Base-by-base conservation (phyloP, 2,797 vertebrate genomes). In the Poeciliopsis turneri region DNA sequence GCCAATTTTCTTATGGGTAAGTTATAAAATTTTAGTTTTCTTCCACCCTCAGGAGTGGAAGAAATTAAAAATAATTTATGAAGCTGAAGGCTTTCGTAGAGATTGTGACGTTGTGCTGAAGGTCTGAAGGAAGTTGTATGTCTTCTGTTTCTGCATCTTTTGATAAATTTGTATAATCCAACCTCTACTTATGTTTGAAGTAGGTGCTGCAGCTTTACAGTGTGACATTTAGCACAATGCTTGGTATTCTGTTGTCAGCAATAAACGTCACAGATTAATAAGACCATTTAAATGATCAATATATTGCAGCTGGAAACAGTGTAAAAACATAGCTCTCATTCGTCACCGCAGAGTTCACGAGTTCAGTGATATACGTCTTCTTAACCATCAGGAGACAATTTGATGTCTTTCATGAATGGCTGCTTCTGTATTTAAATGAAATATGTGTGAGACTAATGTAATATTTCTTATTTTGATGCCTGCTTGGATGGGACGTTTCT, bases 1-100 rank as follows among this genome's bases (percentile, higher is more conserved):
- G 97, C 97, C 16, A 99, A 99, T 93, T 97, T 99, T 86, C 93
- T 99, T 39, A 99, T 99, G 86, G 98, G 98, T 99, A 94, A 87
- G 94, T 30, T 30, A 30, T 1, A 30, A 30, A 30, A 30, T 30
- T 1, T 30, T 30, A 30, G 30, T 30, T 30, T 30, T 30, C 30
- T 30, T 30, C 30, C 30, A 30, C 30, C 30, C 30, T 30, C 30
- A 30, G 30, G 30, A 30, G 30, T 30, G 30, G 30, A 30, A 30
- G 30, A 30, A 30, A 30, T 30, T 30, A 30, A 30, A 30, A 30
- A 30, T 30, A 30, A 30, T 30, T 30, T 30, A 39, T 23, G 11
- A 59, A 64, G 28, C 72, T 77, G 33, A 64, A 77, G 6, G 36
- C 72, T 75, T 77, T n/a, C 71, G 74, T 64, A 64, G 66, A 76